Percentiles rank a stretch among this genome's conserved stretches.
phyloP scores from a whole-genome alignment of 2,113 vertebrate species.

The Pandion haliaetus region DNA sequence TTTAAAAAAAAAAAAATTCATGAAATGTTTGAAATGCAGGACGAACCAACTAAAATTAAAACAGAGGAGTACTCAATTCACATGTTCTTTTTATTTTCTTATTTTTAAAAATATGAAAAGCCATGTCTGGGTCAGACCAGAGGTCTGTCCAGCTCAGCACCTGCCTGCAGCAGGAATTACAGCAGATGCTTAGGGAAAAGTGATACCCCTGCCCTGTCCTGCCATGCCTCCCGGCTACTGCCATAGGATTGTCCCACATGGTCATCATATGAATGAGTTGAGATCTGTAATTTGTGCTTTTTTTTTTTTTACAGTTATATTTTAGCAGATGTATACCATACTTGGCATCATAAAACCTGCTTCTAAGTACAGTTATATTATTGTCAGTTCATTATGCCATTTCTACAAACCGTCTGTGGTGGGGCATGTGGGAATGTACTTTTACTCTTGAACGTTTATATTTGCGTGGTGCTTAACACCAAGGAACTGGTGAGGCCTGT shows the following conservation, averaged over 20 bases:
- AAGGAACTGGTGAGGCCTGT: neutral
- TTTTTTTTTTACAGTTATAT: neutral
- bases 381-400: neutral
- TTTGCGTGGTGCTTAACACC: neutral
- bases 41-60: neutral
- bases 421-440: fast-evolving
- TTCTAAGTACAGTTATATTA: neutral
- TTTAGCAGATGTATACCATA: neutral
- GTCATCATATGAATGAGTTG: neutral
- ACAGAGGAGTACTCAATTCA: neutral
- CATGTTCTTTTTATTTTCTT: neutral
- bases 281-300: neutral
- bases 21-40: neutral
- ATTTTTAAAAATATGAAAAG: neutral
- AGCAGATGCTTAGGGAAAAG: neutral
- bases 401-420: neutral
- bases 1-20: neutral
- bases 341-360: neutral
- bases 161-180: neutral
- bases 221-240: neutral
- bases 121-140: neutral
- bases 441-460: neutral
- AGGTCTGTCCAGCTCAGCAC: neutral
- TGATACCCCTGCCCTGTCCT: neutral
- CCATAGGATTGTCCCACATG: neutral